These are phyloP conservation scores for Empis stercorea DNA, from an alignment of 2,888 invertebrate genomes.

Conservation along the genomic window DNA sequence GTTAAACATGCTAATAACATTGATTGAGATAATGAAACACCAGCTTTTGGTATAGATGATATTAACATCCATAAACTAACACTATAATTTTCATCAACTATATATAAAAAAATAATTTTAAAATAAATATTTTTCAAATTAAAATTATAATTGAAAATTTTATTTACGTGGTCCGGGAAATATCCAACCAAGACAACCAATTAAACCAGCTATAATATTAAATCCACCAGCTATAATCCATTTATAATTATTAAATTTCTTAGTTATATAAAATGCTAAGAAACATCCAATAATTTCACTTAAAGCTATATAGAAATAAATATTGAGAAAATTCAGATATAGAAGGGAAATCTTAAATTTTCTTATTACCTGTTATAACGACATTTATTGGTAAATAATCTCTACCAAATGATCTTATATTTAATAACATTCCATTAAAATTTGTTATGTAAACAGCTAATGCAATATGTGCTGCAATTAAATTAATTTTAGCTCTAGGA, in stretches of 20 bases:
- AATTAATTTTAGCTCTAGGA: conserved; percentile 26
- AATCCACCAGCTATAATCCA: conserved; percentile 34
- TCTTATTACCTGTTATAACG: conserved; percentile 32
- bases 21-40: conserved; percentile 34
- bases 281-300: conserved; percentile 36
- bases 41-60: conserved; percentile 33
- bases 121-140: no score
- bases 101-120: no score
- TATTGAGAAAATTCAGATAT: no score
- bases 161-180: conserved; percentile 28
- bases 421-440: conserved; percentile 38
- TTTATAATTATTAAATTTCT: conserved; percentile 31
- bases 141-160: not conserved
- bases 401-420: conserved; percentile 36
- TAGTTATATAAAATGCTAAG: conserved; percentile 30
- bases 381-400: conserved; percentile 33
- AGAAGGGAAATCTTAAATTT: not conserved
- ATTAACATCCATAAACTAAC: conserved; percentile 33
- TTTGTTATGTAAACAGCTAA: conserved; percentile 32
- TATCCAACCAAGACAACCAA: conserved; percentile 34
- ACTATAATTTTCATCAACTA: conserved; percentile 27
- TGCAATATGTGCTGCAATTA: conserved; percentile 31
- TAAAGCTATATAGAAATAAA: conserved; percentile 25
- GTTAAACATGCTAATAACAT: conserved; percentile 34
- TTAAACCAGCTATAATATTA: conserved; percentile 31